phyloP scores from a whole-genome alignment of 2,113 vertebrate genomes.

The Leiothrix lutea region DNA sequence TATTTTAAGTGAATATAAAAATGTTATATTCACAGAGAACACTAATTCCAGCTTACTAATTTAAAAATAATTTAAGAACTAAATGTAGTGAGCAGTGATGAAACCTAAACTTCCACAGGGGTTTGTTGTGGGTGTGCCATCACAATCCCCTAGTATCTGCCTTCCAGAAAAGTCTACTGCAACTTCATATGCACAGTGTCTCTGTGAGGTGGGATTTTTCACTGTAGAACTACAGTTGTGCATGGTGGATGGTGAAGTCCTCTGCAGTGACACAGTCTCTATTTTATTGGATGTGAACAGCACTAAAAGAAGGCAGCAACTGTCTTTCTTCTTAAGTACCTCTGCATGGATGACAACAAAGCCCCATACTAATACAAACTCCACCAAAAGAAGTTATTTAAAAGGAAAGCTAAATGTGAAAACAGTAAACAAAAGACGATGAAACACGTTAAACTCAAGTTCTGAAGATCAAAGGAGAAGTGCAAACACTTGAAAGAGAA shows the following conservation, averaged over 20 bases:
- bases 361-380: background rate
- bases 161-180: background rate
- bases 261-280: background rate
- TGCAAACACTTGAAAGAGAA: constrained; percentile 33
- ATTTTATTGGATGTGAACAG: background rate
- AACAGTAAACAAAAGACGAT: constrained; percentile 21
- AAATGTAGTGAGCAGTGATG: background rate
- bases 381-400: constrained; percentile 11
- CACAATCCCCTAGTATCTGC: background rate
- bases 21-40: background rate
- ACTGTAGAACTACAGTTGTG: background rate
- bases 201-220: background rate
- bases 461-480: constrained; percentile 48
- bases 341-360: background rate
- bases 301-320: background rate
- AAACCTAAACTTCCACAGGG: background rate
- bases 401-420: constrained; percentile 7
- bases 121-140: background rate
- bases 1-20: background rate
- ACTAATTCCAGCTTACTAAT: background rate
- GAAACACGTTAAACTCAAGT: constrained; percentile 1
- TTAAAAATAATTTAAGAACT: background rate
- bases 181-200: background rate
- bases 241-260: background rate
- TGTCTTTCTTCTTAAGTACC: background rate